These are phyloP conservation scores for Agrochola macilenta DNA, from an alignment of 2,888 invertebrate species.

Conservation along the genomic window DNA sequence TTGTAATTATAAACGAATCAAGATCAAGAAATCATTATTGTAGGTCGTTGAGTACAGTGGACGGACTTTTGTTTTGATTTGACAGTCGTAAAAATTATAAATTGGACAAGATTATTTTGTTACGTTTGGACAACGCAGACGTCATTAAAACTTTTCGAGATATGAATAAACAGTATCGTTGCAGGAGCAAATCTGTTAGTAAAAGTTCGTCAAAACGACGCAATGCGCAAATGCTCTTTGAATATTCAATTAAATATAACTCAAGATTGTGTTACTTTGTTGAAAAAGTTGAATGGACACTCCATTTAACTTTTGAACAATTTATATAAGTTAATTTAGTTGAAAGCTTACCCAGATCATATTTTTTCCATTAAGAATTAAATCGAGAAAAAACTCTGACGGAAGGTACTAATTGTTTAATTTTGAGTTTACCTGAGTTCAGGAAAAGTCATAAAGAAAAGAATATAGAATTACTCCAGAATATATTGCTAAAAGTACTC, in stretches of 20 bases:
- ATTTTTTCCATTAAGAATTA: constrained; percentile 8
- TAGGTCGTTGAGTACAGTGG: constrained; percentile 15
- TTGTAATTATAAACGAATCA: constrained; percentile 29
- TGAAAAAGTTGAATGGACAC: constrained; percentile 34
- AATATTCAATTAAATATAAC: constrained; percentile 46
- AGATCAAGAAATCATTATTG: constrained; percentile 28
- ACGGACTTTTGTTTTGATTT: constrained; percentile 10
- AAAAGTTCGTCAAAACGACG: constrained; percentile 39
- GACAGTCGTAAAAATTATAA: constrained; percentile 20
- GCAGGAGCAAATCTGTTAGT: constrained; percentile 11
- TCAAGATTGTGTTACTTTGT: constrained; percentile 32
- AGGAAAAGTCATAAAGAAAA: neutral
- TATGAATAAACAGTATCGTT: constrained; percentile 30
- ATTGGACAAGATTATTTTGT: constrained; percentile 7
- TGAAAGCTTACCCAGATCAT: constrained; percentile 28
- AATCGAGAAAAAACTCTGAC: neutral
- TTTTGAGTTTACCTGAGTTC: neutral
- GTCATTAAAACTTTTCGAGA: constrained; percentile 15
- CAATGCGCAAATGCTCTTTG: constrained; percentile 51
- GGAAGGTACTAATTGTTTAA: constrained; percentile 1
- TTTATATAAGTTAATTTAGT: constrained; percentile 39
- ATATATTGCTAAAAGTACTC: neutral
- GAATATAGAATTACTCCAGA: neutral
- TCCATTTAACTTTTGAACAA: constrained; percentile 32
- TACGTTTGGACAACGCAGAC: constrained; percentile 1